phyloP scores from a whole-genome alignment of 2,797 vertebrate species.

The Thaleichthys pacificus region DNA sequence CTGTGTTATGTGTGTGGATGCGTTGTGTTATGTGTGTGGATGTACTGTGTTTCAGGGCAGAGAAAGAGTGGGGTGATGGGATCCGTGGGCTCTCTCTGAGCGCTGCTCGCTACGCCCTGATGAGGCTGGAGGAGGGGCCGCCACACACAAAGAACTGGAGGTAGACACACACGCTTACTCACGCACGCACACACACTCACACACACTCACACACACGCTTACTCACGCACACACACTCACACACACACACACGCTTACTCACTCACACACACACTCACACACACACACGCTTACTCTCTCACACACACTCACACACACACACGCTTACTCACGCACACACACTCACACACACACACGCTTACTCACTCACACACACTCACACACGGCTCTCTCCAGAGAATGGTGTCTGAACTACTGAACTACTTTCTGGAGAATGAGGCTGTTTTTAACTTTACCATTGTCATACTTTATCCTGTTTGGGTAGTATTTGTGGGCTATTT shows the following conservation, averaged over 20 bases:
- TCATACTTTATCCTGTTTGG: too few relatives aligned
- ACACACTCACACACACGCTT: too few relatives aligned
- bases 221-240: too few relatives aligned
- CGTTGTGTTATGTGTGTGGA: not conserved
- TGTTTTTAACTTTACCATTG: too few relatives aligned
- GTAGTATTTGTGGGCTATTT: too few relatives aligned
- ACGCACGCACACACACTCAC: not conserved
- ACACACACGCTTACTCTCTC: not conserved
- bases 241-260: too few relatives aligned
- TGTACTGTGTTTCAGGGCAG: slow-evolving; percentile 77
- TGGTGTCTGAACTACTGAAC: too few relatives aligned
- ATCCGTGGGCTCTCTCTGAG: slow-evolving; percentile 97
- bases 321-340: not conserved
- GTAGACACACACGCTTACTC: slow-evolving; percentile 52
- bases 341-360: not conserved
- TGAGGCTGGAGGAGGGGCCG: slow-evolving; percentile 93
- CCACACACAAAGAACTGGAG: slow-evolving; percentile 99
- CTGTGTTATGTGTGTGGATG: too few relatives aligned
- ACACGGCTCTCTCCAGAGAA: not conserved
- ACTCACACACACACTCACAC: too few relatives aligned
- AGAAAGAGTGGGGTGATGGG: slow-evolving; percentile 98
- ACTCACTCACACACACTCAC: not conserved
- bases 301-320: not conserved
- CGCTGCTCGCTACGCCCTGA: slow-evolving; percentile 90
- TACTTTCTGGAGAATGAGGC: too few relatives aligned